These are phyloP conservation scores for Caenorhabditis parvicauda DNA, from an alignment of 2,888 invertebrate species.

Conservation along the genomic window DNA sequence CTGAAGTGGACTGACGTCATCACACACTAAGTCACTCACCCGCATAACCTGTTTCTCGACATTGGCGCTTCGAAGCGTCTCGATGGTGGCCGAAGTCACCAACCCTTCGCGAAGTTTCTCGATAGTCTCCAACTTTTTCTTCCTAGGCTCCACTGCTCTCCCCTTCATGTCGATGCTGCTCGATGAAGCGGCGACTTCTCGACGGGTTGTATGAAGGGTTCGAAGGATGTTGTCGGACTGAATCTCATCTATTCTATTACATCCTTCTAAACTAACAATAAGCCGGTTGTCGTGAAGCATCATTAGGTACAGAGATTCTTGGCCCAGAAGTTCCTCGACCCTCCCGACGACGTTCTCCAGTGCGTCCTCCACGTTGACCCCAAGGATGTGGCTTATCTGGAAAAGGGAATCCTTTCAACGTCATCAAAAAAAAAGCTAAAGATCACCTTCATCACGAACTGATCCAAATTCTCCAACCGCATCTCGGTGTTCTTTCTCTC, in stretches of 20 bases:
- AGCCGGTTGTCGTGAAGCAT: slow-evolving; percentile 20
- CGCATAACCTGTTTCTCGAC: slow-evolving; percentile 17
- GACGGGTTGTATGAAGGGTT: slow-evolving; percentile 14
- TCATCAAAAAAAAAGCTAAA: not conserved
- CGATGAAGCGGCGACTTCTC: slow-evolving; percentile 19
- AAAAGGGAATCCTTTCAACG: not conserved
- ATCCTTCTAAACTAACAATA: slow-evolving; percentile 13
- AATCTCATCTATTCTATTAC: too few relatives aligned
- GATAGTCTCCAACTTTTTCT: slow-evolving; percentile 27
- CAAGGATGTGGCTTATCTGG: slow-evolving; percentile 17
- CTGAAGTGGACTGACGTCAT: slow-evolving; percentile 10
- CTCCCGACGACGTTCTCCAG: slow-evolving; percentile 19
- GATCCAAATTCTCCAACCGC: slow-evolving; percentile 12
- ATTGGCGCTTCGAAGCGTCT: slow-evolving; percentile 31
- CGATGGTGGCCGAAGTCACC: slow-evolving; percentile 35
- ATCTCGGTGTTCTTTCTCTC: slow-evolving; percentile 23
- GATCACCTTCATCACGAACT: slow-evolving; percentile 15
- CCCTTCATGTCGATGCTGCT: not conserved
- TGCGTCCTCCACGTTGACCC: slow-evolving; percentile 15
- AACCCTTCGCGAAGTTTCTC: slow-evolving; percentile 34
- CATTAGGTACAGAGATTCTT: slow-evolving; percentile 23
- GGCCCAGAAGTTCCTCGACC: slow-evolving; percentile 22
- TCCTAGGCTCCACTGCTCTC: not conserved
- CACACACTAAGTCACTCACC: not conserved
- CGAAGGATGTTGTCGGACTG: slow-evolving; percentile 25